Evolutionary conservation across 2,797 vertebrate genomes (phyloP), one percentile per base, ranked within the genome.

Genomic region (Myotis findleyi): DNA sequence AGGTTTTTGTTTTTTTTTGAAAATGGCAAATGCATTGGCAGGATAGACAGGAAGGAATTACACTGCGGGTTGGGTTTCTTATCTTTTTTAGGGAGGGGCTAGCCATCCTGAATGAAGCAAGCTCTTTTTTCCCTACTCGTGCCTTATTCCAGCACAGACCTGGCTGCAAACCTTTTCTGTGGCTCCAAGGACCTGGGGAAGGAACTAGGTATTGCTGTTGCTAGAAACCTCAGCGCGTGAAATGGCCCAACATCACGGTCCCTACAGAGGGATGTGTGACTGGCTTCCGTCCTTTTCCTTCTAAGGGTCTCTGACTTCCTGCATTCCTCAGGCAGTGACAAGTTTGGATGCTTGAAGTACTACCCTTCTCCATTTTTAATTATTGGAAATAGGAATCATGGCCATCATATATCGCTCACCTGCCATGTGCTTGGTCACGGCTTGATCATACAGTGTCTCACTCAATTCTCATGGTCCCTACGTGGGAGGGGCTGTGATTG

Each of bases 31-130:
- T 83, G 89, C 82, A 71, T 97, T 94, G 90, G 91, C 85, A 59
- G 89, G 92, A 95, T n/a, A 4, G 49, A 77, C 84, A 95, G 77
- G 88, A 98, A 98, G 90, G 86, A 94, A 95, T 94, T 89, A 89
- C 94, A 83, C 13, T 80, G 18, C 0, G 17, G 68, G 38, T 13
- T 77, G 68, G 77, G 72, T 87, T 94, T 80, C 75, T 96, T 95
- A 64, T 92, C 89, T 88, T 75, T 86, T 75, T 66, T 25, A 57
- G 82, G 80, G 71, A 87, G 66, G 55, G 83, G 11, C 59, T 81
- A 44, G 23, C 20, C 72, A 38, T 41, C 53, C 64, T 27, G 30
- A 64, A 66, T 71, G 73, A 92, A 71, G 59, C 11, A 13, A n/a
- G 71, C n/a, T 23, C 25, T 27, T 33, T 73, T 18, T 41, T 72